Evolutionary conservation across 2,888 invertebrate genomes (phyloP), one percentile per base, ranked within the genome.

Genomic region (Diachrysia chrysitis): DNA sequence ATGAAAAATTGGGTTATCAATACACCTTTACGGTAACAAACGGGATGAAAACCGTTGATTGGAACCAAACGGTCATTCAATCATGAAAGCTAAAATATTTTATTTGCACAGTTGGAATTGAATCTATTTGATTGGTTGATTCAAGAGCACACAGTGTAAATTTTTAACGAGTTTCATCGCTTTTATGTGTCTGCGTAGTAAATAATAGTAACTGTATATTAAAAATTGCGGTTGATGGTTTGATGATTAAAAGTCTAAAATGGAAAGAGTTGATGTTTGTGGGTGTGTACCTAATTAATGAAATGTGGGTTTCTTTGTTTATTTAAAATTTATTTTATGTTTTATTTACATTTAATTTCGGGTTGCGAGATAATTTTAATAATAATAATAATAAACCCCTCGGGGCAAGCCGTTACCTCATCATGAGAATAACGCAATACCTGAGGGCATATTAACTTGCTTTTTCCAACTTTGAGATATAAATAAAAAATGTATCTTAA

Each of bases 61-160:
- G 48, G 21, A 51, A 3, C 19, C 48, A 19, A 51, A 51, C 21
- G 19, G 19, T 21, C 12, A 51, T 51, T 19, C 19, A 21, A 21
- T 51, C 10, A 21, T 7, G 12, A 51, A 51, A 63, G 35, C 48
- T 51, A 46, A 58, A 65, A 57, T 51, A 51, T 51, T 51, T 51
- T 51, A 51, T 51, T 51, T 51, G 48, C 4, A 51, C 48, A 42
- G 42, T 51, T 12, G 21, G 48, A 51, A 51, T 51, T 19, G 21
- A 51, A 51, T 51, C 10, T 21, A 51, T 51, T 51, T 51, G 48
- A 51, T 51, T 51, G 48, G 48, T 51, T 51, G 48, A 51, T 51
- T 51, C 48, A 51, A 51, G 21, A 51, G 48, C 48, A 19, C 48
- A 51, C 17, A 10, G 19, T 51, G 48, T 51, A 51, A 19, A 51